phyloP scores from a whole-genome alignment of 2,113 vertebrate species.

The western clawed frog (Xenopus tropicalis) region UCB_Xtro_10.0 CM004448.2:66549501-66550000 shows the following conservation, averaged over 20 bases:
- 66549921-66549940: not conserved
- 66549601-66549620: conserved; percentile 92
- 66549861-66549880: not conserved
- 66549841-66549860: not conserved
- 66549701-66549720: conserved; percentile 69
- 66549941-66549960: not conserved
- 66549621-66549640: not conserved
- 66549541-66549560: conserved; percentile 98
- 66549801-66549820: conserved; percentile 98
- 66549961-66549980: conserved; percentile 88
- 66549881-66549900: not conserved
- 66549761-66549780: conserved; percentile 97
- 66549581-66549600: conserved; percentile 98
- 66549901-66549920: not conserved
- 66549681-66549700: no score
- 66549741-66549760: conserved; percentile 98
- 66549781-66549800: conserved; percentile 99
- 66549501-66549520: conserved; percentile 99
- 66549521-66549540: conserved; percentile 98
- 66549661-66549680: no score
- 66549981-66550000: conserved; percentile 95
- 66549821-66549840: conserved; percentile 96
- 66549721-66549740: conserved; percentile 98
- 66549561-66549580: conserved; percentile 96
- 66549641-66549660: not conserved